phyloP scores from a whole-genome alignment of 2,113 vertebrate species.

The Meriones unguiculatus region DNA sequence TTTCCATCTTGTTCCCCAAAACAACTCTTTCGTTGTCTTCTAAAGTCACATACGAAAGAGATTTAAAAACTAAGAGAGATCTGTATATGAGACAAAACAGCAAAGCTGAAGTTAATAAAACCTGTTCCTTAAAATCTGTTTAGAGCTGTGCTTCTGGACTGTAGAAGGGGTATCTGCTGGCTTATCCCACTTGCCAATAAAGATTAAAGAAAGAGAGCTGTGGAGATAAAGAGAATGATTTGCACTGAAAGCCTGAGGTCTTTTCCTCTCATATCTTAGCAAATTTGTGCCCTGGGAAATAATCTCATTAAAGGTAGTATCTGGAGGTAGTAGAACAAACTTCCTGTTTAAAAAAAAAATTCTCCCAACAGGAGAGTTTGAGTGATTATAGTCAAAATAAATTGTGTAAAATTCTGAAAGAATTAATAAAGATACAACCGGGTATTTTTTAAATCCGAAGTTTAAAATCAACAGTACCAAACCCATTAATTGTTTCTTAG shows the following conservation, averaged over 20 bases:
- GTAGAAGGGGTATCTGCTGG: background rate
- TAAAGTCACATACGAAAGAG: constrained; percentile 39
- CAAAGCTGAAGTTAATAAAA: constrained; percentile 45
- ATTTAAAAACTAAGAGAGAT: constrained; percentile 61
- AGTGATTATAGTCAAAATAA: background rate
- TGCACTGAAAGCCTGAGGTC: constrained; percentile 13
- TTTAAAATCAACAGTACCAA: background rate
- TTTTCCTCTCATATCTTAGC: background rate
- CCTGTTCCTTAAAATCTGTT: constrained; percentile 48
- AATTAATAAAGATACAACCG: background rate
- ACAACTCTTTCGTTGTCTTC: constrained; percentile 39
- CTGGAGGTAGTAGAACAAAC: background rate
- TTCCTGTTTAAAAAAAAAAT: background rate
- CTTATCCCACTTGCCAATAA: constrained; percentile 44
- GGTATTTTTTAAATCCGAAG: background rate
- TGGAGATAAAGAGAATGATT: constrained; percentile 55
- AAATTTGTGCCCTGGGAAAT: constrained; percentile 35
- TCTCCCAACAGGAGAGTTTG: background rate
- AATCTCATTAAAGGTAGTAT: constrained; percentile 54
- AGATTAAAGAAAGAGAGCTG: constrained; percentile 49
- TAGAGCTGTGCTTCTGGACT: background rate
- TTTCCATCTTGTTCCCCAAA: constrained; percentile 38
- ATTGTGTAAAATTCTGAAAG: background rate
- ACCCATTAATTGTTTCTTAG: constrained; percentile 11
- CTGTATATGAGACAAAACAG: constrained; percentile 57